Conservation (phyloP, 1,140 invertebrate genomes). For the Drosophila orena region DNA sequence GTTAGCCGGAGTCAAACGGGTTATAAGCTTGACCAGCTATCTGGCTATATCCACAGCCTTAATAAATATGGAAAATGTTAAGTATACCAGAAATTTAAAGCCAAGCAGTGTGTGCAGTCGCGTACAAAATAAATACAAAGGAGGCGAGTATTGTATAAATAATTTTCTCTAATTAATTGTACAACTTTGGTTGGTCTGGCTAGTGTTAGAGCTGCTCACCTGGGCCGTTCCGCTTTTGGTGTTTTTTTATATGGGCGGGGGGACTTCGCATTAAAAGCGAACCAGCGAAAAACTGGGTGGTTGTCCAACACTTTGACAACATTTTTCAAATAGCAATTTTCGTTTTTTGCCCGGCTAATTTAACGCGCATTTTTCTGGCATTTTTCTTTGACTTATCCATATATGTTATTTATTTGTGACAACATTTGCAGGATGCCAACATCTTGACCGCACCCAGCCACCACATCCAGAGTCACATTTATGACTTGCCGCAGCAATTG, state of each 20-base stretch:
- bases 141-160: slow-evolving; percentile 47
- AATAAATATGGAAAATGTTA: slow-evolving; percentile 74
- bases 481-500: slow-evolving; percentile 31
- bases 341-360: slow-evolving; percentile 51
- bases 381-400: slow-evolving; percentile 41
- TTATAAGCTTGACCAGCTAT: slow-evolving; percentile 45
- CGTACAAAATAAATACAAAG: slow-evolving; percentile 44
- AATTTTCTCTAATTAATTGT: slow-evolving; percentile 83
- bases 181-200: slow-evolving; percentile 21
- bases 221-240: slow-evolving; percentile 71
- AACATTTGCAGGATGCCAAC: slow-evolving; percentile 78
- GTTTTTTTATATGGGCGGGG: slow-evolving; percentile 9
- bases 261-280: slow-evolving; percentile 37
- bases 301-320: slow-evolving; percentile 61
- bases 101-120: slow-evolving; percentile 21
- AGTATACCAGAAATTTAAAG: slow-evolving; percentile 79
- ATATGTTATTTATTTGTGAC: slow-evolving; percentile 58
- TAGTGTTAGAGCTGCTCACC: slow-evolving; percentile 15
- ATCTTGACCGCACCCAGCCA: slow-evolving; percentile 60
- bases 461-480: slow-evolving; percentile 17
- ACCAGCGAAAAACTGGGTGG: slow-evolving; percentile 21
- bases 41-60: slow-evolving; percentile 14
- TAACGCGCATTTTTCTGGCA: slow-evolving; percentile 64
- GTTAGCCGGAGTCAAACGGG: slow-evolving; percentile 61
- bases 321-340: slow-evolving; percentile 70